Percentiles rank a stretch among this genome's conserved stretches.
phyloP scores from a whole-genome alignment of 1,140 invertebrate species.

The Ceratina calcarata region DNA sequence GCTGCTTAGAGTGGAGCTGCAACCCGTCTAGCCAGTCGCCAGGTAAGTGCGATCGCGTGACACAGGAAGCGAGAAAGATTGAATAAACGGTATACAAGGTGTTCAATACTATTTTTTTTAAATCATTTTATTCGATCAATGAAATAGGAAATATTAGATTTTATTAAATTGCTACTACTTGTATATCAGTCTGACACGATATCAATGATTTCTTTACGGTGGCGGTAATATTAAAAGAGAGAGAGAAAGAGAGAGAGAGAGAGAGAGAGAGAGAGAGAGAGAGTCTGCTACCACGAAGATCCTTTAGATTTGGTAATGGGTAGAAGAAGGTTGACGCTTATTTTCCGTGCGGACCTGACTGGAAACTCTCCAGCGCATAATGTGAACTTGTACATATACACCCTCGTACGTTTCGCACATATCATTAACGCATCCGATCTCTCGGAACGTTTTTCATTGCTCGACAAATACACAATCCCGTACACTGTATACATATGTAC shows the following conservation, averaged over 20 bases:
- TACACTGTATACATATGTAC: conserved; percentile 7
- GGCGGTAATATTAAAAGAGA: conserved; percentile 44
- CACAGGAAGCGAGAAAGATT: too few relatives aligned
- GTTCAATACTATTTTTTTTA: not conserved
- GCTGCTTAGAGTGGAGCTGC: conserved; percentile 89
- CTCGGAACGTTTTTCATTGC: not conserved
- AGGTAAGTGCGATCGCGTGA: conserved; percentile 39
- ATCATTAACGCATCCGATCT: not conserved
- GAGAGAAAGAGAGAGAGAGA: too few relatives aligned
- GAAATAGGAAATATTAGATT: not conserved
- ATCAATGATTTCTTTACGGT: conserved; percentile 41
- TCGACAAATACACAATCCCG: not conserved
- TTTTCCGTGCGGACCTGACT: conserved; percentile 68
- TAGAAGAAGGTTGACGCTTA: conserved; percentile 56
- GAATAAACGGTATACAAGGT: not conserved
- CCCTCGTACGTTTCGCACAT: not conserved
- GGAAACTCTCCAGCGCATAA: conserved; percentile 46
- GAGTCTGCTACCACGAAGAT: not conserved
- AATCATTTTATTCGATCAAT: too few relatives aligned
- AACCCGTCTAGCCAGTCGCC: conserved; percentile 13
- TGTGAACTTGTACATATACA: conserved; percentile 25
- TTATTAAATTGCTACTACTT: not conserved
- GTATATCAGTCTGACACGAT: not conserved
- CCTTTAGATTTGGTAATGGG: conserved; percentile 59
- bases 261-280: too few relatives aligned